Evolutionary conservation across 2,113 vertebrate species (phyloP), one percentile per base, ranked within the genome.

Genomic region (Salminus brasiliensis): DNA sequence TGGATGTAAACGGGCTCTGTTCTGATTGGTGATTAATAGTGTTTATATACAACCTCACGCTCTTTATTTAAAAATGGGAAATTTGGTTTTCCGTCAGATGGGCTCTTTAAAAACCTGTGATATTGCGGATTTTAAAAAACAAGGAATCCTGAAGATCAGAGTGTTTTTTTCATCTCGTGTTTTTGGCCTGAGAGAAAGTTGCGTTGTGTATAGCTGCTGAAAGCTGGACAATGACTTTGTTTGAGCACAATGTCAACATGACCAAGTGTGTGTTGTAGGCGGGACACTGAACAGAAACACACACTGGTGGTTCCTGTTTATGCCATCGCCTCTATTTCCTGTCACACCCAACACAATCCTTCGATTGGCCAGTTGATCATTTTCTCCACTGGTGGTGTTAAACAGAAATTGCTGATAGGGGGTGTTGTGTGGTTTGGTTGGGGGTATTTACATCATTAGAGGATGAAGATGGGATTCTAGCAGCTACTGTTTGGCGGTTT

Each of bases 191-290:
- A 2, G 7, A 8, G n/a, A 72, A 72, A 39, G 21, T 72, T 57
- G 70, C 36, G 16, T 53, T 72, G 52, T 57, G 71, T 41, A 41
- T 27, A 23, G 53, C 57, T 57, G 34, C 27, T 32, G 12, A 63
- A 74, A 63, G 39, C 6, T 63, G 41, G 41, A 74, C 41, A 34
- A 43, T 63, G 39, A 15, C 39, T 60, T 62, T 74, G 55, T 57
- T n/a, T 74, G 55, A 74, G 45, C 59, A 75, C 73, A 75, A 2
- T 52, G 21, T 49, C 43, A 63, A 45, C 59, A 65, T 25, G 59
- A 75, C 41, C 6, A 62, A 76, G 74, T 52, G 74, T 52, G 55
- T 74, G 55, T 74, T 60, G 55, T 74, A 62, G 74, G 74, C 11
- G 25, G 52, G 52, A 47, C 4, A 4, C 27, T 67, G 62, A 55